Conservation (phyloP, 2,888 invertebrate species). For the Cantharis rustica region DNA sequence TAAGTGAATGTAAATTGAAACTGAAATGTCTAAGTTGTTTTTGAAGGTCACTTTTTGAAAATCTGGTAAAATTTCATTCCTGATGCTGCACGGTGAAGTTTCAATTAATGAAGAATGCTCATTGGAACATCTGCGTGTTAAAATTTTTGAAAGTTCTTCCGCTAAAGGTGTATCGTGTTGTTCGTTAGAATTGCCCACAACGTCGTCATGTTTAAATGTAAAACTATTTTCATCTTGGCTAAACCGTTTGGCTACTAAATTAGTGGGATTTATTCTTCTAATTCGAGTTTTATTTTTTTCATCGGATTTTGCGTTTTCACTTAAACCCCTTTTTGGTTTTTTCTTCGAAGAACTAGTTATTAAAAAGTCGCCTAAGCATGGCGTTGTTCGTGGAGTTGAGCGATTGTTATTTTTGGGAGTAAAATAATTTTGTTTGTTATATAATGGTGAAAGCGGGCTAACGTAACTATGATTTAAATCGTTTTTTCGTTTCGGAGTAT, state of each 20-base stretch:
- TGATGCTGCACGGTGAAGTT: slow-evolving; percentile 40
- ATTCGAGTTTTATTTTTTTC: slow-evolving; percentile 42
- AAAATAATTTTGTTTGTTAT: slow-evolving; percentile 35
- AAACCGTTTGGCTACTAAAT: slow-evolving; percentile 41
- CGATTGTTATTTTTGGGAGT: slow-evolving; percentile 33
- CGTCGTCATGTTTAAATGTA: slow-evolving; percentile 13
- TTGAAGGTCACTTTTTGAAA: slow-evolving; percentile 57
- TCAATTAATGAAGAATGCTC: background rate
- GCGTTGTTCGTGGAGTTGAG: slow-evolving; percentile 29
- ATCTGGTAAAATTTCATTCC: slow-evolving; percentile 56
- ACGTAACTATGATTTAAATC: slow-evolving; percentile 15
- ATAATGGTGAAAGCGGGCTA: slow-evolving; percentile 47
- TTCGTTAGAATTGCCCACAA: slow-evolving; percentile 14
- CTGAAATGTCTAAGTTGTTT: slow-evolving; percentile 61
- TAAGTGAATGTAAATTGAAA: slow-evolving; percentile 63
- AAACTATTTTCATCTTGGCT: slow-evolving; percentile 1
- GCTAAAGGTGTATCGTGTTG: slow-evolving; percentile 34
- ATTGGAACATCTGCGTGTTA: slow-evolving; percentile 14
- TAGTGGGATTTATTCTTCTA: slow-evolving; percentile 62
- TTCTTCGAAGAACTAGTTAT: slow-evolving; percentile 41
- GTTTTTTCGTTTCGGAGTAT: background rate
- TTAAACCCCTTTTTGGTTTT: slow-evolving; percentile 32
- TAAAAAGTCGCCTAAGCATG: slow-evolving; percentile 53
- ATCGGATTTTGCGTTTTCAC: slow-evolving; percentile 10
- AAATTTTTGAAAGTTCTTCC: slow-evolving; percentile 40